Evolutionary conservation across 2,888 invertebrate genomes (phyloP).

Genomic region (Orchestes rusci): DNA sequence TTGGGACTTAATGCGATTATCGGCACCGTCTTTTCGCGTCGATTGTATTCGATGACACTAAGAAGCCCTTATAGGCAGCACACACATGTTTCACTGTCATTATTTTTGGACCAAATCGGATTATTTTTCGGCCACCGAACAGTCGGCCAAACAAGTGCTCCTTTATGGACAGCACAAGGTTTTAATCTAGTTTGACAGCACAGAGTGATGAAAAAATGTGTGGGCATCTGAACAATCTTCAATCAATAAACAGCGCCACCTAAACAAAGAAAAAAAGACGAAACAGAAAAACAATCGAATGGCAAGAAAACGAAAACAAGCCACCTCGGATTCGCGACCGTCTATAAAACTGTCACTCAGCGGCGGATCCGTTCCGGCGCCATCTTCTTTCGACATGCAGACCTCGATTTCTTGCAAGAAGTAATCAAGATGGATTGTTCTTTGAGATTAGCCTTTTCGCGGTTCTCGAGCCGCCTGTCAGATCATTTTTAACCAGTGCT

Average conservation of each 20-base stretch:
- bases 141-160: slow-evolving; percentile 14
- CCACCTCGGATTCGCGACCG: slow-evolving; percentile 13
- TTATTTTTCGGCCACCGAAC: slow-evolving; percentile 39
- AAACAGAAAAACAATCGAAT: too few species aligned
- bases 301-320: slow-evolving; percentile 10
- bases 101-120: slow-evolving; percentile 44
- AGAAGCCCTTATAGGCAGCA: slow-evolving; percentile 43
- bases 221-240: too few species aligned
- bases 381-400: slow-evolving; percentile 23
- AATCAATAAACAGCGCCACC: too few species aligned
- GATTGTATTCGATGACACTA: slow-evolving; percentile 43
- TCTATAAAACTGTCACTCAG: slow-evolving; percentile 20
- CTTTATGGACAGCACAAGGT: slow-evolving; percentile 18
- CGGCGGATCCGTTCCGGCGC: slow-evolving; percentile 16
- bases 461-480: slow-evolving; percentile 18
- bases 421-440: slow-evolving; percentile 25
- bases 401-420: slow-evolving; percentile 21
- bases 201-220: too few species aligned
- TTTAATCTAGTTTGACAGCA: slow-evolving; percentile 3
- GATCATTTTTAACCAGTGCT: slow-evolving; percentile 10
- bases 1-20: slow-evolving; percentile 40
- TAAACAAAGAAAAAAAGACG: too few species aligned
- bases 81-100: slow-evolving; percentile 45
- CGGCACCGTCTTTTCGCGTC: slow-evolving; percentile 35
- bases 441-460: slow-evolving; percentile 22